Percentiles rank a stretch among this genome's conserved stretches.
Evolutionary conservation across 2,797 vertebrate genomes (phyloP).

Genomic region (Chelidonichthys spinosus): DNA sequence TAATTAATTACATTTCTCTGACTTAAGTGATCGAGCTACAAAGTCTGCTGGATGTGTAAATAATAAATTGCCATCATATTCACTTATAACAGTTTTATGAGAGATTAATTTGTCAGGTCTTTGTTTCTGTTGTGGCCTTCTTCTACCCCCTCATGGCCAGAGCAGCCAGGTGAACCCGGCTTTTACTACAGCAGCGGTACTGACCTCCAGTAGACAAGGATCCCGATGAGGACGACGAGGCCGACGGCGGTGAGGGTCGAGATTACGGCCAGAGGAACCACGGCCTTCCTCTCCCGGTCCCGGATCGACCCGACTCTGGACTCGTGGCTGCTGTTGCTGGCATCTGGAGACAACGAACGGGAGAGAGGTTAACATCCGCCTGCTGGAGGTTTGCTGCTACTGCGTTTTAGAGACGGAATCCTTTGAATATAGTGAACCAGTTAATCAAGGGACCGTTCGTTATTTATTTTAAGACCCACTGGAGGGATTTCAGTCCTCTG

Average conservation of each 20-base stretch:
- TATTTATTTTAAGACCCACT: no score
- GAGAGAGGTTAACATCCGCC: background rate
- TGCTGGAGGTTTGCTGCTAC: no score
- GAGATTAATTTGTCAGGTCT: background rate
- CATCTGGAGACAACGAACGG: slow-evolving; percentile 87
- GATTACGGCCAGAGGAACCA: slow-evolving; percentile 94
- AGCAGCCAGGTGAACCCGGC: no score
- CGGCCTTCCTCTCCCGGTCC: slow-evolving; percentile 88
- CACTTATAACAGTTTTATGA: background rate
- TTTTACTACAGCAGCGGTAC: background rate
- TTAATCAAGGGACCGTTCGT: no score
- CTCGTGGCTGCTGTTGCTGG: slow-evolving; percentile 98
- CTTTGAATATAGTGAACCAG: no score
- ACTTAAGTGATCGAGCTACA: no score
- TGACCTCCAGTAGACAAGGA: slow-evolving; percentile 98
- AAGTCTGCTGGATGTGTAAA: background rate
- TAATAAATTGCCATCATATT: background rate
- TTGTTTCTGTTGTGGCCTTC: background rate
- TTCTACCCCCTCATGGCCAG: background rate
- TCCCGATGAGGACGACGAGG: slow-evolving; percentile 92
- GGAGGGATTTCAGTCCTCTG: no score
- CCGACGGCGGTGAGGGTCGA: slow-evolving; percentile 94
- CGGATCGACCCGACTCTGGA: slow-evolving; percentile 91
- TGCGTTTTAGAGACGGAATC: no score
- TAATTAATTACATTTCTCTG: no score